Conservation (phyloP, 2,888 invertebrate species). For the Gymnocheta viridis region DNA sequence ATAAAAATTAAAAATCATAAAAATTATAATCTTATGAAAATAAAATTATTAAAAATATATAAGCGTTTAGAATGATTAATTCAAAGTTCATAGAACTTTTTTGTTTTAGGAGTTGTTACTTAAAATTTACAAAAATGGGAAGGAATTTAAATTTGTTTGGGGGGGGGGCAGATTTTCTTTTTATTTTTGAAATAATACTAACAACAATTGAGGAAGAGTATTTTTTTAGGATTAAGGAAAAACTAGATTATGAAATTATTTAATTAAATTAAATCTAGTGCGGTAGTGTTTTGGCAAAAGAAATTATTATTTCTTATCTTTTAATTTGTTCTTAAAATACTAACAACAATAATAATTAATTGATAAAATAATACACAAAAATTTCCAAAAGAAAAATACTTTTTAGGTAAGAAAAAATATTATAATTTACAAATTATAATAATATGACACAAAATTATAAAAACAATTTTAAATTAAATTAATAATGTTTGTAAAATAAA, state of each 20-base stretch:
- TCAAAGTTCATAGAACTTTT: constrained; percentile 57
- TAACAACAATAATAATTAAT: constrained; percentile 42
- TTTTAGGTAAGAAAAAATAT: neutral
- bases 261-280: neutral
- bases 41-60: neutral
- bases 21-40: constrained; percentile 6
- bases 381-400: constrained; percentile 60
- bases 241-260: neutral
- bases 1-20: constrained; percentile 7
- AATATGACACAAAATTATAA: constrained; percentile 40
- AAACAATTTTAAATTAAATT: constrained; percentile 8
- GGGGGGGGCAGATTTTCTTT: neutral
- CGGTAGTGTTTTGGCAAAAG: constrained; percentile 53
- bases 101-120: neutral
- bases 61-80: neutral
- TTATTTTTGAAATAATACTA: neutral
- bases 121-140: constrained; percentile 28
- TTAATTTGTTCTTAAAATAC: constrained; percentile 33
- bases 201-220: constrained; percentile 24
- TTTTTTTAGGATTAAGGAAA: constrained; percentile 14
- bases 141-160: neutral
- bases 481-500: neutral
- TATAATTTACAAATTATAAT: too few relatives aligned
- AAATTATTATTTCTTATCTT: constrained; percentile 7
- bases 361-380: constrained; percentile 48